Percentiles rank a stretch among this genome's conserved stretches.
Evolutionary conservation across 1,140 invertebrate genomes (phyloP).

Genomic region (Temnothorax curvispinosus): DNA sequence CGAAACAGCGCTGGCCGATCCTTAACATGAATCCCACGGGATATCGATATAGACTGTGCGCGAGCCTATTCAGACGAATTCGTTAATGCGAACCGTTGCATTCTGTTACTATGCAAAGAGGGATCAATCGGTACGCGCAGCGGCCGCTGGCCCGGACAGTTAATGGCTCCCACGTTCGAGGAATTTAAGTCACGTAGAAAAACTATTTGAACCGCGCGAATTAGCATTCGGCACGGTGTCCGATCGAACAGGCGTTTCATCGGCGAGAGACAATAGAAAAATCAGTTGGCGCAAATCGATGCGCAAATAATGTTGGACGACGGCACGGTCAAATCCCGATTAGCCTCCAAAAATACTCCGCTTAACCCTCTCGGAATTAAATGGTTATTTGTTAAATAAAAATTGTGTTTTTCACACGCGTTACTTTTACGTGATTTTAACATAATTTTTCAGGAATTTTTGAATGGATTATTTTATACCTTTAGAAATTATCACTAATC

Average conservation of each 20-base stretch:
- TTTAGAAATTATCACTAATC: neutral
- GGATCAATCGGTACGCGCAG: conserved; percentile 72
- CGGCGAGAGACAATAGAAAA: conserved; percentile 77
- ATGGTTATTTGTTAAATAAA: conserved; percentile 9
- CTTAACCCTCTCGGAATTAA: conserved; percentile 8
- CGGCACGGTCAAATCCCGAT: conserved; percentile 39
- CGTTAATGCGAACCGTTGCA: conserved; percentile 50
- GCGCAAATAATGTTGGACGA: conserved; percentile 76
- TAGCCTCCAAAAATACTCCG: conserved; percentile 45
- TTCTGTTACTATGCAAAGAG: conserved; percentile 73
- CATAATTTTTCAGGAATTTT: neutral
- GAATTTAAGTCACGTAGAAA: conserved; percentile 82
- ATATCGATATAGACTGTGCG: neutral
- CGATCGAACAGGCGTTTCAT: conserved; percentile 68
- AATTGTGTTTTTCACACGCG: neutral
- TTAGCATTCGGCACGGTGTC: conserved; percentile 77
- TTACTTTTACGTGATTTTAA: neutral
- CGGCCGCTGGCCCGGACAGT: conserved; percentile 51
- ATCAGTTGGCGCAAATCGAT: conserved; percentile 75
- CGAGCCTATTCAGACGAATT: conserved; percentile 35
- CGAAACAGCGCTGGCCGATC: conserved; percentile 9
- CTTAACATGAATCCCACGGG: conserved; percentile 19
- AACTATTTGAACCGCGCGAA: conserved; percentile 78
- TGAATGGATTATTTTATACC: neutral
- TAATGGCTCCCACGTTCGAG: conserved; percentile 75